Conservation (phyloP, 2,113 vertebrate genomes). For the Neolamprologus variostigma region DNA sequence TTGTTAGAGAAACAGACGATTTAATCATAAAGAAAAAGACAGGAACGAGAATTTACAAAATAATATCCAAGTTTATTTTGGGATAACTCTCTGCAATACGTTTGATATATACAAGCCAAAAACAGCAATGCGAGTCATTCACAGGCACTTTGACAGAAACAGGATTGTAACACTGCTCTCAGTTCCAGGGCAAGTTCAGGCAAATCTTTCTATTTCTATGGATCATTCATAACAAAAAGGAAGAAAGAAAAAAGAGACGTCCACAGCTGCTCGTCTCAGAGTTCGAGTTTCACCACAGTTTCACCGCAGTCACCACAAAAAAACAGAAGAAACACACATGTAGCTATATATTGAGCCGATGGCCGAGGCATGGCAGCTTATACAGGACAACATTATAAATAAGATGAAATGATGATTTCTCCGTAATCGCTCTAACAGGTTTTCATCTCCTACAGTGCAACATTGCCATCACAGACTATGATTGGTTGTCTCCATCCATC, state of each 20-base stretch:
- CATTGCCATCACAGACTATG: neutral
- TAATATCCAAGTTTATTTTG: neutral
- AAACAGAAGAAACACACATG: neutral
- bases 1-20: neutral
- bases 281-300: neutral
- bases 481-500: neutral
- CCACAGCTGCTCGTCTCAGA: neutral
- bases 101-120: neutral
- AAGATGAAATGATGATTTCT: neutral
- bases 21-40: neutral
- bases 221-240: neutral
- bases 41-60: neutral
- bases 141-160: neutral
- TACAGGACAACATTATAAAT: neutral
- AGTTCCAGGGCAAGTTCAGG: neutral
- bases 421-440: neutral
- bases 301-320: neutral
- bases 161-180: neutral
- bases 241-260: neutral
- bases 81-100: neutral
- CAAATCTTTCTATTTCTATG: neutral
- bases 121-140: neutral
- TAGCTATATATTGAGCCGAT: neutral
- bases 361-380: fast-evolving
- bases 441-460: neutral